Base-by-base conservation (phyloP, 2,888 invertebrate genomes). In the Phortica okadai region DNA sequence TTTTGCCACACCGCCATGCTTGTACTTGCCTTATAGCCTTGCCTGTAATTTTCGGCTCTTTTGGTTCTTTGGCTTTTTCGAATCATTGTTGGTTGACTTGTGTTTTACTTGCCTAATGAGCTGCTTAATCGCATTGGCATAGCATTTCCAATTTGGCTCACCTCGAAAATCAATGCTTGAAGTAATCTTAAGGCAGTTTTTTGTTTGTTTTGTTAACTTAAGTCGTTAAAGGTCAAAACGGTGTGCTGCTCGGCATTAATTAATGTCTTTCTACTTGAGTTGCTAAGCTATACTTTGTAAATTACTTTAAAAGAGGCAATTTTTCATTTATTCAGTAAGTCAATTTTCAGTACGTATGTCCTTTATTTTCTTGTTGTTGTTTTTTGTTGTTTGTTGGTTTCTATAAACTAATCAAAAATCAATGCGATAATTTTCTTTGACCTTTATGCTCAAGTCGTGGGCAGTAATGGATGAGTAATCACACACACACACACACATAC, bases 361-460 rank as follows among this genome's bases (percentile, higher is more conserved):
- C 7, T 59, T 11, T 59, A 16, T 16, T 59, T n/a, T 58, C 6
- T 6, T 8, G 59, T 59, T 11, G n/a, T 59, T 59, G 7, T 59
- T 59, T 0, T 59, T 6, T 21, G 7, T 21, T n/a, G 16, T n/a
- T 59, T 16, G n/a, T n/a, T 59, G n/a, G 14, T 50, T 11, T 50
- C 10, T 50, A 2, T 11, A 59, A 11, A 59, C n/a, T 59, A 16
- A 59, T 59, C 16, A 16, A 21, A 59, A 59, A 59, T 59, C 59
- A n/a, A 59, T 59, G 59, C 59, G 7, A 59, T 21, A 59, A 59
- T 59, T 59, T 59, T n/a, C 59, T 10, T 59, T 59, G 59, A 59
- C 59, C 59, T 59, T 59, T 59, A n/a, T 59, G 16, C 2, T 59
- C 7, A 59, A 59, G 59, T 7, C 59, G 59, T 59, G 21, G 59